Base-by-base conservation (phyloP, 2,113 vertebrate genomes). In the Pao palembangensis region DNA sequence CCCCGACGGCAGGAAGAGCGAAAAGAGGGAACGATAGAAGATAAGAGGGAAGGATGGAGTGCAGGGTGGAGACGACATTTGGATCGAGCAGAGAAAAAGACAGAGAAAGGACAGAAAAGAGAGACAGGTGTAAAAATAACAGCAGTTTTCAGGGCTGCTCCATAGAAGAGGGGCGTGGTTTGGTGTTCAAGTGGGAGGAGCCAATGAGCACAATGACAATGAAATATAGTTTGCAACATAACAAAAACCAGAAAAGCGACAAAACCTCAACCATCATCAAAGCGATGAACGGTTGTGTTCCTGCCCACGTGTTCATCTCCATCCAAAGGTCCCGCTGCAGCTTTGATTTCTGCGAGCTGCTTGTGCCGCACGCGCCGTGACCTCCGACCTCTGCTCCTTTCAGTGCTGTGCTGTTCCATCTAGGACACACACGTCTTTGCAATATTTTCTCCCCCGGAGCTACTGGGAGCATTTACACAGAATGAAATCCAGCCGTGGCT, bases 1-100 rank as follows among this genome's bases (percentile, higher is more conserved):
- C 93, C 90, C 91, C 92, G 60, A 53, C 67, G 92, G 92, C 92
- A 92, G 89, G 88, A 83, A 82, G 86, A 89, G 71, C 82, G 74
- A 85, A 38, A 51, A 51, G 50, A 18, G 44, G 19, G 13, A 6
- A n/a, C 34, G 25, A 50, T 4, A 19, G 48, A 50, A 41, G 34
- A 50, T 8, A 4, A 21, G 14, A 23, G 28, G 16, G 16, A 4
- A n/a, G 46, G 38, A 51, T 19, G 51, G 48, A 54, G 11, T 18
- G 47, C 1, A 7, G 5, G 49, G 41, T 19, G 3, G 28, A 52
- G 42, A 56, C 15, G 13, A 55, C 58, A 57, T 6, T 17, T 2
- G 20, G 19, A 69, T 28, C 28, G 16, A 55, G 46, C 28, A 20
- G 49, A 51, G 20, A 61, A 48, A 43, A 58, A 51, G 28, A 69